Evolutionary conservation across 2,113 vertebrate species (phyloP), one percentile per base, ranked within the genome.

Genomic region (Pungitius pungitius): DNA sequence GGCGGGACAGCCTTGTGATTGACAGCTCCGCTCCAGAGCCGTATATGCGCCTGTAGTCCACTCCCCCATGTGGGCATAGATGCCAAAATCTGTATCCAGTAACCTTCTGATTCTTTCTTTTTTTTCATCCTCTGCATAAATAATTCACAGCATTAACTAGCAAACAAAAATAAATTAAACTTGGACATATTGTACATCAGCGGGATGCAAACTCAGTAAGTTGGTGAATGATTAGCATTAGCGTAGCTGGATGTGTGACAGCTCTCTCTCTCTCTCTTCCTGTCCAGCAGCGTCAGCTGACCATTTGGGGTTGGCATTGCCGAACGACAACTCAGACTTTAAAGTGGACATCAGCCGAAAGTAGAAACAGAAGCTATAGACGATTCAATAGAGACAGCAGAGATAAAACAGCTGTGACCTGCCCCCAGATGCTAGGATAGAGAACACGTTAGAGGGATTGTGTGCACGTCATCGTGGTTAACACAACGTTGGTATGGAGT

Each of bases 241-340:
- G 55, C 2, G 1, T 43, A 27, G 18, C n/a, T 69, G 39, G 49
- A 14, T 39, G 42, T 65, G 58, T 9, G 37, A 18, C 9, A 18
- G 40, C 13, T 27, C 52, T 30, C 58, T 68, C 33, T 10, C 58
- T 24, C 51, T 52, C 22, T 49, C 70, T 85, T 88, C 83, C 77
- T 73, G 74, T 85, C 75, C 70, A 65, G 22, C 45, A 24, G 43
- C 9, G 11, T 60, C 27, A 69, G 71, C 71, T 39, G 65, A 45
- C 80, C 69, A 66, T 63, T 59, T 26, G 43, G 20, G 75, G 11
- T 26, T 42, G 39, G 35, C 13, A 14, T 71, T 85, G 64, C 20
- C 3, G 51, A 85, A 64, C 55, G 66, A 22, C 40, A 35, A 7
- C 33, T 81, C 56, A 49, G 15, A 37, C 17, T 12, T 37, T 20